These are phyloP conservation scores for Spea bombifrons DNA, from an alignment of 2,113 vertebrate species.

Conservation along the genomic window DNA sequence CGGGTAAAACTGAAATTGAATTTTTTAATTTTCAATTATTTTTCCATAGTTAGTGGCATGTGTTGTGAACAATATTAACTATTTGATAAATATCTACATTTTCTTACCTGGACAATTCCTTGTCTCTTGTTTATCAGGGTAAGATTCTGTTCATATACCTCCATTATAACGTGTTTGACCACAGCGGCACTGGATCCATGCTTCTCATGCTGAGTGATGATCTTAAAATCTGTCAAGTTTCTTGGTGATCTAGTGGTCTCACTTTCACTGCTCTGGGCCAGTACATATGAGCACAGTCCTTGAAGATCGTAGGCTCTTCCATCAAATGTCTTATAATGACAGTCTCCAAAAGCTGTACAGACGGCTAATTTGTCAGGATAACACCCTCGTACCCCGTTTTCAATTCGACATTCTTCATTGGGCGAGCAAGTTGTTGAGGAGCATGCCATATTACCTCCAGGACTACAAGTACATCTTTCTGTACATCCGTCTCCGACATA, in stretches of 20 bases:
- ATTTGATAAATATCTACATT: not conserved
- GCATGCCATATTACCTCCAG: constrained; percentile 10
- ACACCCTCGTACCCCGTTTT: constrained; percentile 26
- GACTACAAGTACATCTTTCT: constrained; percentile 58
- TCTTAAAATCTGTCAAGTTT: constrained; percentile 54
- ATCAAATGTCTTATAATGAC: constrained; percentile 68
- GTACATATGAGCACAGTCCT: constrained; percentile 63
- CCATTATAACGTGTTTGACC: constrained; percentile 54
- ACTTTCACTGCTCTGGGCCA: constrained; percentile 25
- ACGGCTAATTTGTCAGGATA: constrained; percentile 35
- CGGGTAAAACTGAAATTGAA: too few species aligned
- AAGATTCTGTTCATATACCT: constrained; percentile 57
- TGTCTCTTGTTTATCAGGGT: constrained; percentile 40
- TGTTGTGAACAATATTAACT: not conserved
- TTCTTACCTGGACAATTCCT: constrained; percentile 23
- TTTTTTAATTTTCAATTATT: too few species aligned
- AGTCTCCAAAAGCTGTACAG: constrained; percentile 66
- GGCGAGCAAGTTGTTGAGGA: constrained; percentile 21
- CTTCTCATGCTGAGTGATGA: constrained; percentile 60
- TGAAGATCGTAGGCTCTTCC: constrained; percentile 63
- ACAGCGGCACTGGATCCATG: constrained; percentile 57
- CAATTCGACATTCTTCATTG: constrained; percentile 22
- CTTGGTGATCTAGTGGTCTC: constrained; percentile 51
- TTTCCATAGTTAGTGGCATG: not conserved
- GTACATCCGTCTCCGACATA: constrained; percentile 52